Evolutionary conservation across 2,113 vertebrate genomes (phyloP).

Genomic region (Megaceryle maxima): DNA sequence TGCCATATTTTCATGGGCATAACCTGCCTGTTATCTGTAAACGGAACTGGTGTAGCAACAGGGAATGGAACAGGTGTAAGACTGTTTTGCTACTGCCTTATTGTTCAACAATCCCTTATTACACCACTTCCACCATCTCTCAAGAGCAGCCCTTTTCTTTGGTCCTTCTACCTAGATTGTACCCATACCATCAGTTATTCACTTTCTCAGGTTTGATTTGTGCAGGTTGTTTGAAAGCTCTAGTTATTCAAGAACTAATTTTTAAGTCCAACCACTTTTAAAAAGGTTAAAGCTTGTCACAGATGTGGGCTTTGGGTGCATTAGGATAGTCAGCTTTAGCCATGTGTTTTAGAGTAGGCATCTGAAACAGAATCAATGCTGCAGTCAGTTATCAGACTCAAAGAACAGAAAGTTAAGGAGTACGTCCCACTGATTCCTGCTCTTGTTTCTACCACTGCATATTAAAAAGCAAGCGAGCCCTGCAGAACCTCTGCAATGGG

Average conservation of each 20-base stretch:
- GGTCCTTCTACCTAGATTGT: neutral
- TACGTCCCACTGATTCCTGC: neutral
- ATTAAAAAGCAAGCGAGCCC: neutral
- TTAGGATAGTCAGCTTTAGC: neutral
- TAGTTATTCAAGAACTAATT: neutral
- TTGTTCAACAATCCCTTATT: neutral
- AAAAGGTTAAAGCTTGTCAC: neutral
- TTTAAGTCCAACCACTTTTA: neutral
- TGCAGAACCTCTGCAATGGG: neutral
- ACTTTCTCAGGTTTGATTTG: neutral
- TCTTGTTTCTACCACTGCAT: neutral
- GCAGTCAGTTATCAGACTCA: neutral
- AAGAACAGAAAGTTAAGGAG: neutral
- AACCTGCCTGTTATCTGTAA: neutral
- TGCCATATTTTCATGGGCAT: neutral
- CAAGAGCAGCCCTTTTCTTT: neutral
- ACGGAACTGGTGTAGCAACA: neutral
- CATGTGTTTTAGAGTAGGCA: neutral
- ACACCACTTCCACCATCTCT: neutral
- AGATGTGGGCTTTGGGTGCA: neutral
- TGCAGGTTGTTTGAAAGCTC: neutral
- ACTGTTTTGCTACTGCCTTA: neutral
- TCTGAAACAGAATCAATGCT: neutral
- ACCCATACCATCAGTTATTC: neutral
- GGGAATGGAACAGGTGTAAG: neutral